Conservation (phyloP, 2,797 vertebrate genomes). For the Parambassis ranga region DNA sequence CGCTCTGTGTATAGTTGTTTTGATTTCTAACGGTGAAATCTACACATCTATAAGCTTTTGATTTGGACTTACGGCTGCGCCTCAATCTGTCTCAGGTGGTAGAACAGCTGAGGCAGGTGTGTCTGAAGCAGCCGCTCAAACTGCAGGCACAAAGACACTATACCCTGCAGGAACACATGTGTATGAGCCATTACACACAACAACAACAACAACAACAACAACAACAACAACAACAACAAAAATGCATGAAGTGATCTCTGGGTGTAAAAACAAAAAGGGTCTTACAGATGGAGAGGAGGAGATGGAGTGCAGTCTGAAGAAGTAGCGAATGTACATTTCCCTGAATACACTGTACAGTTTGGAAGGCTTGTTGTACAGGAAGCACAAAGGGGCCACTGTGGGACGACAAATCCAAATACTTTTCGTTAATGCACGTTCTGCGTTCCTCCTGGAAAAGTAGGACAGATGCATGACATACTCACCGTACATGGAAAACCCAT, state of each 20-base stretch:
- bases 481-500: constrained; percentile 99
- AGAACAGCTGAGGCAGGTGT: constrained; percentile 96
- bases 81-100: constrained; percentile 93
- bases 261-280: too few relatives aligned
- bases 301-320: constrained; percentile 97
- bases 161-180: constrained; percentile 83
- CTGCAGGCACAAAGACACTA: constrained; percentile 94
- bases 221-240: too few relatives aligned
- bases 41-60: too few relatives aligned
- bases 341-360: constrained; percentile 96
- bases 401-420: constrained; percentile 22
- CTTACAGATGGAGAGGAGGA: constrained; percentile 96
- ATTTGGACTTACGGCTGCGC: constrained; percentile 99
- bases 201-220: too few relatives aligned
- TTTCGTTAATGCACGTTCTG: not conserved
- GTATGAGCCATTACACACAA: not conserved
- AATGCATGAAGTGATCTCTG: too few relatives aligned
- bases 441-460: not conserved
- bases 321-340: constrained; percentile 97
- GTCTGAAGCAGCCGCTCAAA: constrained; percentile 96
- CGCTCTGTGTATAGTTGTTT: too few relatives aligned
- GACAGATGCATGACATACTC: constrained; percentile 67
- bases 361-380: constrained; percentile 97
- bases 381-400: constrained; percentile 97
- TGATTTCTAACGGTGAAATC: too few relatives aligned